Conservation (phyloP, 2,113 vertebrate species). For the Dromaius novaehollandiae region DNA sequence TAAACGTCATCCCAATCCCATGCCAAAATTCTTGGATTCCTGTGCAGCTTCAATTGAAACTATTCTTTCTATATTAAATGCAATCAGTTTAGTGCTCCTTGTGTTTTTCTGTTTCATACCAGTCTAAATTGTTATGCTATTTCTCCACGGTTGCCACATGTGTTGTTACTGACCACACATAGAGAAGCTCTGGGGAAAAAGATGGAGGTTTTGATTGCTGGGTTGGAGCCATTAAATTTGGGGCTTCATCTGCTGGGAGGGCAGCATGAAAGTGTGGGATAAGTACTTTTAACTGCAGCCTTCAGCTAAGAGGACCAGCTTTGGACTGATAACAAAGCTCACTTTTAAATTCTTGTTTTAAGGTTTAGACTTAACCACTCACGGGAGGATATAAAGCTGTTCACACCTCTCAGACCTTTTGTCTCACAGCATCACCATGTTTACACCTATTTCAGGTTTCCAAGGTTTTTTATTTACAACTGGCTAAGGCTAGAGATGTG, state of each 20-base stretch:
- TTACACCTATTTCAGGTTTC: not conserved
- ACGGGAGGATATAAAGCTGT: not conserved
- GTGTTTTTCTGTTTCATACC: not conserved
- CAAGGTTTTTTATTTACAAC: conserved; percentile 21
- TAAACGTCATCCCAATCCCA: not conserved
- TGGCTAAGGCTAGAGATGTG: not conserved
- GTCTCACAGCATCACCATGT: not conserved
- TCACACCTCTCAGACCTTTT: not conserved
- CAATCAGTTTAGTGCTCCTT: not conserved
- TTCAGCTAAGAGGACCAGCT: not conserved
- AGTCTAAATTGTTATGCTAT: not conserved
- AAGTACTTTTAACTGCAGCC: not conserved
- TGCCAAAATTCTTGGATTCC: not conserved
- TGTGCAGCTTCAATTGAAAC: fast-evolving
- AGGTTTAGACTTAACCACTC: not conserved
- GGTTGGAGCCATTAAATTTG: not conserved
- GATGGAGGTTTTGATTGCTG: not conserved
- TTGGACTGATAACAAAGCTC: not conserved
- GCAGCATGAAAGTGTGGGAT: not conserved
- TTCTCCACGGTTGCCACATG: not conserved
- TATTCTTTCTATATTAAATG: fast-evolving
- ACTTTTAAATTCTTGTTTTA: not conserved
- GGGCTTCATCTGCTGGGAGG: not conserved
- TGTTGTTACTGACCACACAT: fast-evolving
- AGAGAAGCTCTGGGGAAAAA: fast-evolving